A percentile compares a stretch with the other conserved stretches of the same genome.
These are phyloP conservation scores for Rhynchomys soricoides DNA, from an alignment of 2,113 vertebrate species.

Conservation along the genomic window DNA sequence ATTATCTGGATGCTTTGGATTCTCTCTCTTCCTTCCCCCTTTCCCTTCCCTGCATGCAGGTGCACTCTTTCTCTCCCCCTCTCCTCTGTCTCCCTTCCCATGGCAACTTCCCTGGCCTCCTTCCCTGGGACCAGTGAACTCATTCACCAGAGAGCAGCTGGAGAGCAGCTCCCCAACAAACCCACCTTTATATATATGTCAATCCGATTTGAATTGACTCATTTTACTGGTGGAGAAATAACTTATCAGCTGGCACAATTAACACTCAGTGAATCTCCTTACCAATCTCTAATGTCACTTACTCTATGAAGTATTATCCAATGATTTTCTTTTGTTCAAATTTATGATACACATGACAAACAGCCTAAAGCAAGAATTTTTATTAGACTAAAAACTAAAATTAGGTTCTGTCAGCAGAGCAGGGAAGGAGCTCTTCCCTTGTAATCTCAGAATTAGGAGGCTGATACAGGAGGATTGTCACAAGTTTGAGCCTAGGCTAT, in stretches of 20 bases:
- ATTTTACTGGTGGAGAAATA: too few species aligned
- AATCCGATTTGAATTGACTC: too few species aligned
- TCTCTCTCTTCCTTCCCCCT: too few species aligned
- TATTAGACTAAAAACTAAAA: not conserved
- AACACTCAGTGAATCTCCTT: conserved; percentile 18
- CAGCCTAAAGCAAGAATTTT: conserved; percentile 50
- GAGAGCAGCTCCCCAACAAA: too few species aligned
- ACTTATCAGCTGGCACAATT: not conserved
- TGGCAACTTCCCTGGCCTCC: too few species aligned
- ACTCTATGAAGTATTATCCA: conserved; percentile 35
- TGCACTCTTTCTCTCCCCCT: too few species aligned
- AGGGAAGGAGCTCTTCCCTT: not conserved
- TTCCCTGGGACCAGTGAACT: too few species aligned
- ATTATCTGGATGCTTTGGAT: too few species aligned
- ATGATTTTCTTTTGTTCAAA: conserved; percentile 33
- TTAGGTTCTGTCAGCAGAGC: not conserved
- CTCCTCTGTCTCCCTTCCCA: too few species aligned
- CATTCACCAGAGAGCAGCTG: too few species aligned
- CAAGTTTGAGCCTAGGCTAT: not conserved
- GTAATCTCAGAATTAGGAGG: not conserved
- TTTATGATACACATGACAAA: not conserved
- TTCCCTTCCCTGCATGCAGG: too few species aligned
- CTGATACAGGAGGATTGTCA: not conserved
- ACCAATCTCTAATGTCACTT: conserved; percentile 47
- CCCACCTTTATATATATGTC: too few species aligned